Conservation (phyloP, 2,113 vertebrate genomes). For the Chaenogobius annularis region DNA sequence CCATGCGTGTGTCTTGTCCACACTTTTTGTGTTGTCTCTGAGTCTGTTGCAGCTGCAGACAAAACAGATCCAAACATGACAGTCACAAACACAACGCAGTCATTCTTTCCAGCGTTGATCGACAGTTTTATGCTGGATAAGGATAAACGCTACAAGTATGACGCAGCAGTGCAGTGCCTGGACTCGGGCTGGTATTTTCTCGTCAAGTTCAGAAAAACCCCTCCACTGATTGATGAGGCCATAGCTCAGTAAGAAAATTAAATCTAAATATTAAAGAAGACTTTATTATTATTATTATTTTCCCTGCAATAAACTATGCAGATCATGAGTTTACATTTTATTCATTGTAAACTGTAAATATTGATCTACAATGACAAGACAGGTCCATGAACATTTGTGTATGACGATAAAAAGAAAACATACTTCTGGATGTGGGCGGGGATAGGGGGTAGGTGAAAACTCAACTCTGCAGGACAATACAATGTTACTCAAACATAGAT, state of each 20-base stretch:
- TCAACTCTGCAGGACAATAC: too few relatives aligned
- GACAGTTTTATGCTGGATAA: not conserved
- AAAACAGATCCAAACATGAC: not conserved
- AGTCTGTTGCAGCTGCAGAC: not conserved
- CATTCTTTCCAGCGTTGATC: not conserved
- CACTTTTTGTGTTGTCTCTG: not conserved
- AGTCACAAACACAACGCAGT: slow-evolving; percentile 4
- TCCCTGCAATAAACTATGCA: not conserved
- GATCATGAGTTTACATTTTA: slow-evolving; percentile 19
- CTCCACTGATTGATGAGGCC: not conserved
- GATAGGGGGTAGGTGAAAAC: too few relatives aligned
- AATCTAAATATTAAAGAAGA: not conserved
- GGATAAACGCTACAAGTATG: not conserved
- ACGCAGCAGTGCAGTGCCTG: not conserved
- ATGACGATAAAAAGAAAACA: too few relatives aligned
- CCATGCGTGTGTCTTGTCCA: not conserved
- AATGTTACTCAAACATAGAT: too few relatives aligned
- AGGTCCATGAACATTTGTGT: too few relatives aligned
- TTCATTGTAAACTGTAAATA: not conserved
- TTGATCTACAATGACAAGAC: not conserved
- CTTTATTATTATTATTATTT: not conserved
- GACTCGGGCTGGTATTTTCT: not conserved
- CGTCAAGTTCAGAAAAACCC: not conserved
- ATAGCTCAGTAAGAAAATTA: not conserved
- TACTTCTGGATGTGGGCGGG: too few relatives aligned